A percentile compares a stretch with the other conserved stretches of the same genome.
Evolutionary conservation across 1,140 invertebrate species (phyloP).

Genomic region (Sinella curviseta): DNA sequence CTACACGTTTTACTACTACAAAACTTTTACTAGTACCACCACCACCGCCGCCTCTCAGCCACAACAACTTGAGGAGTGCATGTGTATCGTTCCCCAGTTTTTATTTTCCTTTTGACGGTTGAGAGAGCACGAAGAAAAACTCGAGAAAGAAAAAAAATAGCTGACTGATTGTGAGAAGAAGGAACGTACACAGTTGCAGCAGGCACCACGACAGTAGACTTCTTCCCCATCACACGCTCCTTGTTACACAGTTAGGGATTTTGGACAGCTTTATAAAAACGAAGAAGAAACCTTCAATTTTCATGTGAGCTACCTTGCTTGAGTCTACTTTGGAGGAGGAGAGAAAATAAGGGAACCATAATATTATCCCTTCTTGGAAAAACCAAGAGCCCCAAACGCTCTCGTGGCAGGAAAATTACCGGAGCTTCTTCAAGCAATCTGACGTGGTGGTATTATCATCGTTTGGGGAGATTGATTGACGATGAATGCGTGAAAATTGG

Average conservation of each 20-base stretch:
- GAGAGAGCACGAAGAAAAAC: slow-evolving; percentile 1
- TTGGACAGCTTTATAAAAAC: neutral
- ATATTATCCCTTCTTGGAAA: neutral
- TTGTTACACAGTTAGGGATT: too few relatives aligned
- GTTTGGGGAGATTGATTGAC: neutral
- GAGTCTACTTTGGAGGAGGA: neutral
- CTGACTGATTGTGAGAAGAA: neutral
- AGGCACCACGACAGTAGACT: too few relatives aligned
- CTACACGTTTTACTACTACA: slow-evolving; percentile 14
- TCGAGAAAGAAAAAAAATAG: neutral
- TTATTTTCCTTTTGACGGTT: slow-evolving; percentile 24
- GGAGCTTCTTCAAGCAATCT: neutral
- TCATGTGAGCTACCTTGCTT: too few relatives aligned
- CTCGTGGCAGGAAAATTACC: neutral
- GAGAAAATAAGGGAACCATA: too few relatives aligned
- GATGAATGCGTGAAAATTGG: neutral
- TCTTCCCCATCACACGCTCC: too few relatives aligned
- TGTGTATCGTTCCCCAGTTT: too few relatives aligned
- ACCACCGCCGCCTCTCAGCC: neutral
- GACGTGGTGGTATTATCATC: too few relatives aligned
- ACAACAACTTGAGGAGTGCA: too few relatives aligned
- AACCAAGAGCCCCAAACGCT: neutral
- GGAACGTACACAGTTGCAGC: neutral
- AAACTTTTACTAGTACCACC: neutral
- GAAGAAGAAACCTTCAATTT: too few relatives aligned